Evolutionary conservation across 92 coral and sea anemone species (phyloP).

Genomic region (Paramuricea clavata): DNA sequence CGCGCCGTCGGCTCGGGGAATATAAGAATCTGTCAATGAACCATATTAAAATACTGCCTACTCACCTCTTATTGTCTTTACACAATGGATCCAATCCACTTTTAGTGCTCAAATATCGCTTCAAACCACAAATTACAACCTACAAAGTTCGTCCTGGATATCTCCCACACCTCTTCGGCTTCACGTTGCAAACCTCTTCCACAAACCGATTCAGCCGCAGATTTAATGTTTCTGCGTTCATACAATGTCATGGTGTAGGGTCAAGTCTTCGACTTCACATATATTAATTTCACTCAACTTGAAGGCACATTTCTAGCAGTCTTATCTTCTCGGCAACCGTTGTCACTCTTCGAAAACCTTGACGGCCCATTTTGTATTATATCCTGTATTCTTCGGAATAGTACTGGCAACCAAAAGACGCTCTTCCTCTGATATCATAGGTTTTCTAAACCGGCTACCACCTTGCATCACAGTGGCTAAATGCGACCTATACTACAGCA

Average conservation of each 20-base stretch:
- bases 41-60: background rate
- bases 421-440: background rate
- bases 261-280: background rate
- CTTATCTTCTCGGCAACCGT: conserved; percentile 47
- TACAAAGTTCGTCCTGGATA: conserved; percentile 68
- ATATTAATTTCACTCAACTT: conserved; percentile 33
- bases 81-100: conserved; percentile 42
- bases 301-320: conserved; percentile 27
- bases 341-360: conserved; percentile 69
- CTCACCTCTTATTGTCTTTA: no score
- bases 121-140: no score
- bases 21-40: no score
- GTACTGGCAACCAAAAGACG: no score
- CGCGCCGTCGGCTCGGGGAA: no score
- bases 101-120: conserved; percentile 46
- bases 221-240: conserved; percentile 51
- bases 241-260: conserved; percentile 39
- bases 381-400: no score
- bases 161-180: conserved; percentile 65
- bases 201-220: conserved; percentile 64
- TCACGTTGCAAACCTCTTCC: no score
- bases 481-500: no score
- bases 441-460: background rate
- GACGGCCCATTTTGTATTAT: conserved; percentile 72
- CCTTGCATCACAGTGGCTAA: no score